Evolutionary conservation across 2,797 vertebrate genomes (phyloP).

Genomic region (Molossus molossus): DNA sequence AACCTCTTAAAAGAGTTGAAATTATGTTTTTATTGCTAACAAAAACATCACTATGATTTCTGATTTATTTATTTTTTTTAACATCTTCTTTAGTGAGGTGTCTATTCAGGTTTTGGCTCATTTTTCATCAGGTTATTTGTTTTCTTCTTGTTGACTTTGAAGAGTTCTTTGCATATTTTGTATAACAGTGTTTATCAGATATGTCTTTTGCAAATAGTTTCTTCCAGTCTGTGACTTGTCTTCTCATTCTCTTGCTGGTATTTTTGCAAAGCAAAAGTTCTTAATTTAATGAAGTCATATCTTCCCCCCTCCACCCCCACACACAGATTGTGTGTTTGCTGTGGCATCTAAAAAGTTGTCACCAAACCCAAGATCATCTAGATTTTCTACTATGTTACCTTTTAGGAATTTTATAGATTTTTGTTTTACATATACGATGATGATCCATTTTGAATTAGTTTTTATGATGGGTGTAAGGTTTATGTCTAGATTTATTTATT

Average conservation of each 20-base stretch:
- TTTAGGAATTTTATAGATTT: not conserved
- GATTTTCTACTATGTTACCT: not conserved
- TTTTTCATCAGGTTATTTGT: not conserved
- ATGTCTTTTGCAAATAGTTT: not conserved
- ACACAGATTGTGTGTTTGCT: not conserved
- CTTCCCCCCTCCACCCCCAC: not conserved
- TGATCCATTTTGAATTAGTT: not conserved
- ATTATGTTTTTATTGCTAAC: slow-evolving; percentile 23
- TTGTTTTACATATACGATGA: not conserved
- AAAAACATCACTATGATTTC: not conserved
- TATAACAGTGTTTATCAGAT: not conserved
- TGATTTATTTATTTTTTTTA: not conserved
- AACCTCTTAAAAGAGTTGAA: slow-evolving; percentile 48
- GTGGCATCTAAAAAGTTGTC: not conserved
- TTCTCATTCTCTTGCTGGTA: not conserved
- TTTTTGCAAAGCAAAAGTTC: not conserved
- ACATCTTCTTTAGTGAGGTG: not conserved
- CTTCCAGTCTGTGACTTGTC: not conserved
- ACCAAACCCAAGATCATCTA: not conserved
- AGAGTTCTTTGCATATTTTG: not conserved
- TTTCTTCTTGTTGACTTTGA: not conserved
- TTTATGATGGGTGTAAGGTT: not conserved
- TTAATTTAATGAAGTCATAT: not conserved
- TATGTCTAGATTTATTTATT: not conserved
- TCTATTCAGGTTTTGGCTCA: not conserved